Conservation (phyloP, 2,113 vertebrate genomes). For the Empidonax alnorum region DNA sequence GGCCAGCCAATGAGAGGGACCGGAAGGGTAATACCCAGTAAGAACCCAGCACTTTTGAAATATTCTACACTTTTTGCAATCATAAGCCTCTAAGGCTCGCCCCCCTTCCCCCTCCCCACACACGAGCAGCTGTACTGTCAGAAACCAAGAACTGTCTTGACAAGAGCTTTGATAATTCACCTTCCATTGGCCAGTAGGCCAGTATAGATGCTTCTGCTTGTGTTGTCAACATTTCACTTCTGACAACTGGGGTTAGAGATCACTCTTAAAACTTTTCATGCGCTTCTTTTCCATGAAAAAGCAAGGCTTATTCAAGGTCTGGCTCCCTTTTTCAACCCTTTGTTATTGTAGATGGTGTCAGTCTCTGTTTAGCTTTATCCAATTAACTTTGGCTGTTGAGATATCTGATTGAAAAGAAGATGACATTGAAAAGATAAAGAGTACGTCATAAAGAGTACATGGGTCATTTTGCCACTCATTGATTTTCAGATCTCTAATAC, state of each 20-base stretch:
- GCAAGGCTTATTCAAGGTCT: not conserved
- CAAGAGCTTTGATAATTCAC: not conserved
- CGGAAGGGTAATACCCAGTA: too few relatives aligned
- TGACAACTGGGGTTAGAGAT: not conserved
- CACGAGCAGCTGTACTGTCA: not conserved
- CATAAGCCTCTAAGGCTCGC: too few relatives aligned
- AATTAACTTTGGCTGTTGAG: not conserved
- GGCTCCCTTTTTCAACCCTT: not conserved
- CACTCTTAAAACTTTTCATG: not conserved
- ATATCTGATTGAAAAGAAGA: not conserved
- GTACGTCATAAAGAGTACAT: not conserved
- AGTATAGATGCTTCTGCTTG: not conserved
- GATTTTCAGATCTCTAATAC: slow-evolving; percentile 8
- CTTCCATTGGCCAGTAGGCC: not conserved
- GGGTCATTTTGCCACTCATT: not conserved
- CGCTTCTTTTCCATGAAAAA: not conserved
- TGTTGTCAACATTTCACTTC: not conserved
- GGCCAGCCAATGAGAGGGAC: too few relatives aligned
- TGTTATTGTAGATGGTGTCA: not conserved
- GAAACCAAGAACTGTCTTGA: not conserved
- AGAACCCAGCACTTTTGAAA: too few relatives aligned
- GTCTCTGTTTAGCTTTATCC: not conserved
- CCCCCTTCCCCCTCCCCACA: too few relatives aligned
- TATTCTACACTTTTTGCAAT: too few relatives aligned
- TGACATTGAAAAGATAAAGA: not conserved